These are phyloP conservation scores for Rhabdomys pumilio DNA, from an alignment of 2,797 vertebrate species.

Conservation along the genomic window DNA sequence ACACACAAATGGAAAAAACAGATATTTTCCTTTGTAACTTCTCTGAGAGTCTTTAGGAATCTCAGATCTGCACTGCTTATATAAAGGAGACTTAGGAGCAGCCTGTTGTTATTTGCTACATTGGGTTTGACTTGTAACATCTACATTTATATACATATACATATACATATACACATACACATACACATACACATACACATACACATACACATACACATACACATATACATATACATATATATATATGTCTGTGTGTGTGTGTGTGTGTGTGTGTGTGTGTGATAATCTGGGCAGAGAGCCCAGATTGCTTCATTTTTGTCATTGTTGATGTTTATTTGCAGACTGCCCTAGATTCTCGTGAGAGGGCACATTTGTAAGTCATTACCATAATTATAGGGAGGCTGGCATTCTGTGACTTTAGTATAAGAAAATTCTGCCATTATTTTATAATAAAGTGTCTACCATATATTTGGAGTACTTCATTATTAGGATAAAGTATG, in stretches of 20 bases:
- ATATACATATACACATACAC: too few relatives aligned
- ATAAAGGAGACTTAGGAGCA: conserved; percentile 41
- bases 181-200: too few relatives aligned
- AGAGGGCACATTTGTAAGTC: conserved; percentile 67
- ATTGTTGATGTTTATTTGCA: conserved; percentile 77
- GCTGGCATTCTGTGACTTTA: conserved; percentile 66
- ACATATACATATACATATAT: conserved; percentile 55
- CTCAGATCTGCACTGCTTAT: conserved; percentile 22
- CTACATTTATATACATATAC: too few relatives aligned
- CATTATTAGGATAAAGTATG: neutral
- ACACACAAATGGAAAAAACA: neutral
- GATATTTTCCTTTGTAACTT: conserved; percentile 45
- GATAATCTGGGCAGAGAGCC: conserved; percentile 74
- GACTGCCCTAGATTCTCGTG: conserved; percentile 74
- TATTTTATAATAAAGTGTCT: conserved; percentile 73
- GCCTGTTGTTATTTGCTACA: conserved; percentile 64
- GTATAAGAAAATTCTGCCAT: conserved; percentile 57
- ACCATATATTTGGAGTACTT: conserved; percentile 21
- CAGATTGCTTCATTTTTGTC: conserved; percentile 69
- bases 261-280: conserved; percentile 42
- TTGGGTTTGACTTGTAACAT: conserved; percentile 46
- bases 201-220: too few relatives aligned
- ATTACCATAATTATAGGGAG: conserved; percentile 77
- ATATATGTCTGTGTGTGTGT: conserved; percentile 34
- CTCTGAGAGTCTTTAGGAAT: conserved; percentile 12